A percentile compares a stretch with the other conserved stretches of the same genome.
phyloP scores from a whole-genome alignment of 2,888 invertebrate genomes.

The Nephrotoma guestfalica region DNA sequence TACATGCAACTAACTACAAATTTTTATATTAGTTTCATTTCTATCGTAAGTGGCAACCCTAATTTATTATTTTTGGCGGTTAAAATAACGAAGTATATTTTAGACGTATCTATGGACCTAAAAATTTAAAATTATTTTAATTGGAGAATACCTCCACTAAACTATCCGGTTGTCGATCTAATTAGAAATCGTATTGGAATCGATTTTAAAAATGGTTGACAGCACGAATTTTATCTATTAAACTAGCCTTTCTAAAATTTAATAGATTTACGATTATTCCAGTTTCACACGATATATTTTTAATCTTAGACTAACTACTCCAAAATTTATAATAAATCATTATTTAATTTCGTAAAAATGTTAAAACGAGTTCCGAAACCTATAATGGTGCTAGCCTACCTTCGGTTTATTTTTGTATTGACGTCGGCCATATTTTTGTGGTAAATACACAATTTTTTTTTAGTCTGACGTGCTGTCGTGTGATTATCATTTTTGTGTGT shows the following conservation, averaged over 20 bases:
- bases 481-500: constrained; percentile 2
- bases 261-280: no score
- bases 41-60: background rate
- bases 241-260: background rate
- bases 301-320: background rate
- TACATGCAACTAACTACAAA: constrained; percentile 15
- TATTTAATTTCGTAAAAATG: background rate
- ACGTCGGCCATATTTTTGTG: constrained; percentile 1
- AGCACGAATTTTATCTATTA: background rate
- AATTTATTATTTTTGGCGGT: background rate
- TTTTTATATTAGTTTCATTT: background rate
- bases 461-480: constrained; percentile 5
- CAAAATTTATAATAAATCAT: background rate
- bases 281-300: background rate
- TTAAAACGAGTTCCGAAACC: background rate
- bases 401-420: background rate
- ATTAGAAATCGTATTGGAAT: background rate
- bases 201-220: background rate
- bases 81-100: background rate
- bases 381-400: background rate
- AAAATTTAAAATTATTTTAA: background rate
- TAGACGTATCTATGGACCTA: background rate
- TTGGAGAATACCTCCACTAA: background rate
- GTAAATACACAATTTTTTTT: background rate
- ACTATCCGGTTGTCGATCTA: background rate